Conservation (phyloP, 2,797 vertebrate species). For the Acanthis flammea region DNA sequence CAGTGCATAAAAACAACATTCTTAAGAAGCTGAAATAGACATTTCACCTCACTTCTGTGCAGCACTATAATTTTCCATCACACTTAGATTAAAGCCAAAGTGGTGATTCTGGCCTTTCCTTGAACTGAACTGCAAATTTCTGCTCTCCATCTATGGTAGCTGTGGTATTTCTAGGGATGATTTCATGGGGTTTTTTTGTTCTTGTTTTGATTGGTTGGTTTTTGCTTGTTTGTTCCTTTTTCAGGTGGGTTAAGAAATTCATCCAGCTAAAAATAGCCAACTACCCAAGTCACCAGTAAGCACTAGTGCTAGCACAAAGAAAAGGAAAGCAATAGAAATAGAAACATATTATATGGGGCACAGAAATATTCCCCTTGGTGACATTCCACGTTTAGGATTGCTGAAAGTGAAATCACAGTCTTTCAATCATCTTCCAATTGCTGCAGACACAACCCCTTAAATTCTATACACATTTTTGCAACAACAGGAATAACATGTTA, state of each 20-base stretch:
- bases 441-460: not conserved
- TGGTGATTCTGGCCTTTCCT: not conserved
- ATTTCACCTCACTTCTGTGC: not conserved
- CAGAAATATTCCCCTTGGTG: not conserved
- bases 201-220: not conserved
- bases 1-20: not conserved
- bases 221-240: not conserved
- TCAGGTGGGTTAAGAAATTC: not conserved
- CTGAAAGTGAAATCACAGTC: not conserved
- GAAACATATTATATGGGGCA: accelerated
- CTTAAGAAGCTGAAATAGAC: not conserved
- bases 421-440: not conserved
- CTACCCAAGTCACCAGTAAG: not conserved
- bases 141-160: not conserved
- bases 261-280: not conserved
- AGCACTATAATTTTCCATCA: not conserved
- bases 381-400: not conserved
- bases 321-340: not conserved
- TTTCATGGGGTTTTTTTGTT: not conserved
- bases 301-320: not conserved
- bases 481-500: not conserved
- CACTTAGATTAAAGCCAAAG: not conserved
- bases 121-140: not conserved
- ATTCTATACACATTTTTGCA: not conserved
- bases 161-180: not conserved